Conservation (phyloP, 1,140 invertebrate species). For the Diprion similis region DNA sequence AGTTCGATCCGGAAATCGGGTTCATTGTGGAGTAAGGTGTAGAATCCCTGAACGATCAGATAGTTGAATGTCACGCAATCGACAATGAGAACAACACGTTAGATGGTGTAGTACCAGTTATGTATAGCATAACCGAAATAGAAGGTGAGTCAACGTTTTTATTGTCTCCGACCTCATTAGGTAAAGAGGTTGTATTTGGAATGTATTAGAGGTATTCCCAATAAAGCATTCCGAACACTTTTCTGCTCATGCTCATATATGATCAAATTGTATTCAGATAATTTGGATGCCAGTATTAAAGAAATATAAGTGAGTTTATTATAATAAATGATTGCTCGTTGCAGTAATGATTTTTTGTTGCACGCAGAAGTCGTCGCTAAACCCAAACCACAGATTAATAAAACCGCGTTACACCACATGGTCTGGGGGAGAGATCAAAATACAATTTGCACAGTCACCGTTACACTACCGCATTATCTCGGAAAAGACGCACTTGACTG, state of each 20-base stretch:
- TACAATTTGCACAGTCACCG: too few relatives aligned
- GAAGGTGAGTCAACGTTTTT: too few relatives aligned
- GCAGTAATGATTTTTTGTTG: conserved; percentile 2
- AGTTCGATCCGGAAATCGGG: conserved; percentile 67
- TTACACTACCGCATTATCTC: too few relatives aligned
- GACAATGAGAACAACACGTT: conserved; percentile 34
- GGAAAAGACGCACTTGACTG: conserved; percentile 24
- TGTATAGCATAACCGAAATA: too few relatives aligned
- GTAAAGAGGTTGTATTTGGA: too few relatives aligned
- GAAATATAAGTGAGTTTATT: conserved; percentile 56
- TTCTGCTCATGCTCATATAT: too few relatives aligned
- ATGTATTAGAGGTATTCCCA: too few relatives aligned
- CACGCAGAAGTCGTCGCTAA: conserved; percentile 28
- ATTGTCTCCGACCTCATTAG: too few relatives aligned
- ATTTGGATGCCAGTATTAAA: conserved; percentile 47
- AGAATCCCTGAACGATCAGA: conserved; percentile 56
- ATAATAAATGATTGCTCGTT: conserved; percentile 21
- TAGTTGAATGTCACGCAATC: conserved; percentile 29
- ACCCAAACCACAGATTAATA: conserved; percentile 36
- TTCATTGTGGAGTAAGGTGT: conserved; percentile 59
- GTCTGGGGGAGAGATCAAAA: conserved; percentile 37
- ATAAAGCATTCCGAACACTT: too few relatives aligned
- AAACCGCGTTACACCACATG: conserved; percentile 36
- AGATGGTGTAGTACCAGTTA: too few relatives aligned
- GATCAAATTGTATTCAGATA: too few relatives aligned